These are phyloP conservation scores for Corythornis vintsioides DNA, from an alignment of 2,113 vertebrate species.

Conservation along the genomic window DNA sequence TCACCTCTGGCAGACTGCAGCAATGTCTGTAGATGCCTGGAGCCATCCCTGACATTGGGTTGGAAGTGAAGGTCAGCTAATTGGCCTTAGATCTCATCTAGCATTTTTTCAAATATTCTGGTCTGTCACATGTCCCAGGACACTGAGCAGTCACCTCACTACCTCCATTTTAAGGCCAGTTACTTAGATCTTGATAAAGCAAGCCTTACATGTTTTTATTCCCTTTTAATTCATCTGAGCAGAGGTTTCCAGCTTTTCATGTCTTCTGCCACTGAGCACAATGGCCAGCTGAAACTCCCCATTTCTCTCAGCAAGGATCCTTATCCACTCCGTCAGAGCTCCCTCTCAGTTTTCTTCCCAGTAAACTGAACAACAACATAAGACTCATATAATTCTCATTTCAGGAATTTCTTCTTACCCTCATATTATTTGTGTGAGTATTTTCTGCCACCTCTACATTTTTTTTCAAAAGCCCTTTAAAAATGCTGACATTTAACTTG, in stretches of 20 bases:
- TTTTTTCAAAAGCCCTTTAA: conserved; percentile 21
- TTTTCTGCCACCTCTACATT: not conserved
- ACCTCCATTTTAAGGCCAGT: accelerated
- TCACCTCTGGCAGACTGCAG: accelerated
- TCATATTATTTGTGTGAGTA: not conserved
- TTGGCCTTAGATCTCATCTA: not conserved
- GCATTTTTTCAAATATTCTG: not conserved
- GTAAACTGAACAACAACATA: not conserved
- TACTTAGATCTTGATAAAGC: not conserved
- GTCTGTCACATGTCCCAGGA: accelerated
- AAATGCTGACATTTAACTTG: not conserved
- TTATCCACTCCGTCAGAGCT: not conserved
- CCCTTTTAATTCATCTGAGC: not conserved
- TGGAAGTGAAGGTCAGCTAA: not conserved
- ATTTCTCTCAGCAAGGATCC: not conserved
- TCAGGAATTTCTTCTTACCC: not conserved
- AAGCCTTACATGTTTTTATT: accelerated
- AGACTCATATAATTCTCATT: not conserved
- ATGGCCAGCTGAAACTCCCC: not conserved
- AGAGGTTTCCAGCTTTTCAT: not conserved
- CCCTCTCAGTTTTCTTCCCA: not conserved
- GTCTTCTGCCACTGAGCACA: not conserved
- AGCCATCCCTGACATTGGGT: accelerated
- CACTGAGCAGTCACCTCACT: not conserved
- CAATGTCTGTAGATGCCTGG: accelerated